Base-by-base conservation (phyloP, 2,113 vertebrate genomes). In the Kryptolebias marmoratus region DNA sequence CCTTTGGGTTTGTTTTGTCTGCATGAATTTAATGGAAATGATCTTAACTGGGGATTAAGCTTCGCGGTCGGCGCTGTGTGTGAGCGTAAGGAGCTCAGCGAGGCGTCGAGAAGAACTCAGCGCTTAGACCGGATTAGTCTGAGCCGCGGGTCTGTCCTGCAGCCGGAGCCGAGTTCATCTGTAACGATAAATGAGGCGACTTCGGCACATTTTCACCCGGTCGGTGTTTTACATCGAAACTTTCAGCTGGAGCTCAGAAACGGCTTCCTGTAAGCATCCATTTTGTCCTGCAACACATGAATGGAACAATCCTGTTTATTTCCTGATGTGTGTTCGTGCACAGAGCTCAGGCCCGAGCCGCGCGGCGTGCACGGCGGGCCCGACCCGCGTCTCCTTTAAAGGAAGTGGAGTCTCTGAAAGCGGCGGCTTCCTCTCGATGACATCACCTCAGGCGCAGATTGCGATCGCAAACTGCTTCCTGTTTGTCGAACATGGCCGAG, bases 391-490 rank as follows among this genome's bases (percentile, higher is more conserved):
- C 80, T 88, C 91, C 90, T 87, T 92, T 90, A 88, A 92, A 90
- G 91, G 92, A 91, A 75, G 84, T 76, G 13, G 54, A 68, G 70
- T 67, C 59, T 64, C 45, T 85, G 66, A 70, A 65, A 73, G 75
- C 58, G 57, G 56, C 42, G 49, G 73, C 82, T 92, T 90, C 89
- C 92, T 88, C 78, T 79, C 67, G 32, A 71, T 88, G 87, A 92
- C 85, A 79, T 92, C 90, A 91, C 72, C 71, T 57, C 65, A 11
- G 54, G 66, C 77, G 30, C 71, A 87, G 91, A 92, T 91, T 79
- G 79, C 86, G 88, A 92, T 93, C 91, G 63, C 84, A 71, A 87
- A 82, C 71, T 63, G 53, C 75, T 93, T 94, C 93, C 93, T 94
- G 93, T 94, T 94, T 93, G 71, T 91, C 81, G 67, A 63, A 16